Evolutionary conservation across 2,888 invertebrate genomes (phyloP), one percentile per base, ranked within the genome.

Genomic region (Drosophila prostipennis): DNA sequence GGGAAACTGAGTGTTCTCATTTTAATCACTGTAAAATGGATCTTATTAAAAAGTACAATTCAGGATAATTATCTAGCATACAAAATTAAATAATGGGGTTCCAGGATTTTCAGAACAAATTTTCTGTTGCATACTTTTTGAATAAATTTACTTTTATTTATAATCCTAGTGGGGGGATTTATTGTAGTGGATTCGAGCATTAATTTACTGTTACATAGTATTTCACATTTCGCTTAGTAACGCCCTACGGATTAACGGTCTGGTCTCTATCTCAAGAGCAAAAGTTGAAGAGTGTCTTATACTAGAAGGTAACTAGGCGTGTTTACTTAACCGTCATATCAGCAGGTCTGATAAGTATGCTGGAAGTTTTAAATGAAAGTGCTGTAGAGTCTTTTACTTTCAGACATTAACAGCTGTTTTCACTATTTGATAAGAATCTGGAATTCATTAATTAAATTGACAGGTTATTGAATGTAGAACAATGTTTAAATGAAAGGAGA

Each of bases 151-250:
- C 3, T 29, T 7, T 29, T 29, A 26, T 7, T 29, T 7, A 7
- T 29, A 7, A 6, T 26, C 0, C 7, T 0, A 7, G 7, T 29
- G 7, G 29, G 7, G 6, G 7, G 1, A 29, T 29, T 7, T 29
- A 29, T 29, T 29, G 26, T 26, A 5, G 26, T 26, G 29, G 29
- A 7, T 29, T 7, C 29, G 29, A 7, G 29, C 6, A 26, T 26
- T 26, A 29, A 29, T 29, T 7, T 29, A 29, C 6, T 29, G 42
- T 49, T 45, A 19, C 51, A 1, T 23, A 23, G 51, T 39, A 37
- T 37, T n/a, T 4, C 13, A 7, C n/a, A 14, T 37, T 45, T 26
- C 14, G 64, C 53, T 40, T 52, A 19, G 64, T 54, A 53, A 65
- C 40, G 6, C 7, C 3, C 4, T 13, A 1, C 14, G 34, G 37